Conservation (phyloP, 2,888 invertebrate species). For the Hemaris fuciformis region DNA sequence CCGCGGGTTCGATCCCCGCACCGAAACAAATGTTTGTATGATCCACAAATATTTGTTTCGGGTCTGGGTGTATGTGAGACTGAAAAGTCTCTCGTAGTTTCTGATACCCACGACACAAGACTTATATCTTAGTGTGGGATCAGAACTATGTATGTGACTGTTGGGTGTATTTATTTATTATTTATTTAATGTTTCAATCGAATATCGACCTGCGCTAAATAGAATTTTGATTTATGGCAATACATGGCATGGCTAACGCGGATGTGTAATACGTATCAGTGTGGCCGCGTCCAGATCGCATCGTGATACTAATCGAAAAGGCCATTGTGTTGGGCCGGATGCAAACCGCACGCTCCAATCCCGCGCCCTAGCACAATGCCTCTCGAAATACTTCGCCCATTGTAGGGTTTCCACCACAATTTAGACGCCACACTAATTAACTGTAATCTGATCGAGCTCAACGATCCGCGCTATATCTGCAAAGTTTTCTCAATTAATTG, state of each 20-base stretch:
- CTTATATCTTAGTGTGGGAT: no score
- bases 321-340: constrained; percentile 63
- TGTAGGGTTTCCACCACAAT: constrained; percentile 6
- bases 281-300: constrained; percentile 47
- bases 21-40: no score
- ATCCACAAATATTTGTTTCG: no score
- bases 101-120: no score
- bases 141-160: no score
- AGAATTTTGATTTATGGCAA: constrained; percentile 2
- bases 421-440: constrained; percentile 21
- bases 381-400: constrained; percentile 19
- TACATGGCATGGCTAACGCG: constrained; percentile 23
- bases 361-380: constrained; percentile 54
- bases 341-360: constrained; percentile 65
- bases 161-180: no score
- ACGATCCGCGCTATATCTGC: constrained; percentile 11
- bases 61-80: no score
- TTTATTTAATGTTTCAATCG: neutral
- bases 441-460: constrained; percentile 16
- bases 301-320: constrained; percentile 62
- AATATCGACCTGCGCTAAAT: neutral
- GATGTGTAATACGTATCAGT: constrained; percentile 40
- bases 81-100: no score
- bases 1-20: no score
- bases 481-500: constrained; percentile 39